Base-by-base conservation (phyloP, 1,140 invertebrate genomes). In the Drosophila ercepeae region DNA sequence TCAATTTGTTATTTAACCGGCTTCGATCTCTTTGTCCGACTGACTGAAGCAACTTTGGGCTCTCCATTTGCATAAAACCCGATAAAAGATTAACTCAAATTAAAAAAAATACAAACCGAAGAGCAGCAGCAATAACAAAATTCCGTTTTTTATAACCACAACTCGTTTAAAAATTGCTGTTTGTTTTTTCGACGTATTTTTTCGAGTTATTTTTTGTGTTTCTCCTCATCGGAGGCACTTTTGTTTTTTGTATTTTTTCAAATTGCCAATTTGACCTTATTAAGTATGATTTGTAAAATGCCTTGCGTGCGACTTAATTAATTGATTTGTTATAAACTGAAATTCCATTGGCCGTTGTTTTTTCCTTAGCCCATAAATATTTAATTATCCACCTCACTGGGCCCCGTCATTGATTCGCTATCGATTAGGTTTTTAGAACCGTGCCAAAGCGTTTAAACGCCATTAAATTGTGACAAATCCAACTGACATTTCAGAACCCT, bases 1-100 rank as follows among this genome's bases (percentile, higher is more conserved):
- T 83, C 63, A 78, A 82, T 82, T 82, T 78, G 78, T 82, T 82
- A 82, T 83, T 82, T 82, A 83, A 82, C 78, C 78, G 67, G 78
- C 72, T 82, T 83, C 65, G 72, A 78, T 64, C 72, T 74, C 58
- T 78, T 77, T 78, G 74, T 78, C 41, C 29, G 51, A 57, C 42
- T 29, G 60, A 25, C 32, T 42, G 65, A 69, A 27, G 60, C 63
- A 67, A 67, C 63, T 71, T 60, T 61, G 41, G 18, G 39, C 54
- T 60, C 50, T 34, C 42, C 13, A 72, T 69, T 69, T 69, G 63
- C 65, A 69, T 69, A 69, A 69, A 69, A 7, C 21, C 11, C 46
- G 52, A 53, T 39, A 58, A 54, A 44, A 58, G 36, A 59, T 46
- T 55, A 39, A 64, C 19, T 41, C 19, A 39, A 36, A 63, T 45